Base-by-base conservation (phyloP, 1,140 invertebrate species). In the Maconellicoccus hirsutus region DNA sequence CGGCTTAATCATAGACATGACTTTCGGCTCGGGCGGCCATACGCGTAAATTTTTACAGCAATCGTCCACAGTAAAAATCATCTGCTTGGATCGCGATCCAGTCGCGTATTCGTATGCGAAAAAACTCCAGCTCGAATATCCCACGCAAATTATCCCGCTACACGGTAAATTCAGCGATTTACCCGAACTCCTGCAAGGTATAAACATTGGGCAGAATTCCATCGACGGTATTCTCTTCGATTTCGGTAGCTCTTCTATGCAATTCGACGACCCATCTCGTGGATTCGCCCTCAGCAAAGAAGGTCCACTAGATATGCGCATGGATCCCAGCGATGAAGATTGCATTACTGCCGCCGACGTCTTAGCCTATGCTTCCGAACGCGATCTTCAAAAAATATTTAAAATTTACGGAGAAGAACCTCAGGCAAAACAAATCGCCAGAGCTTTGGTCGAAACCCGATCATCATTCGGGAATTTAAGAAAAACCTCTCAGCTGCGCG, bases 241-340 rank as follows among this genome's bases (percentile, higher is more conserved):
- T 82, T 89, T 93, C 79, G 95, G 96, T n/a, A 92, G 90, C 78
- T 98, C 94, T 3, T 94, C 93, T 0, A 96, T 97, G 92, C 96
- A 98, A 80, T 88, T 96, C 78, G 89, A 96, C 77, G 82, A 83
- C 75, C 80, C 85, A 1, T 81, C 84, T 19, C 83, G 96, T 77
- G 96, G 96, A 4, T 98, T 98, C 81, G 86, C 90, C 14, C 75
- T 96, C 0, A 88, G 85, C 63, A 84, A 86, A 77, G 85, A 96
- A 83, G 93, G 92, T 0, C 90, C 89, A 8, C 82, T 98, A 66
- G 96, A 98, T 78, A 98, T 98, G 95, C 83, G 95, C 78, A 98
- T 98, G 95, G 91, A 96, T 82, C 86, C 87, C 1, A 80, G 83
- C 27, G 83, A 88, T 75, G 86, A 86, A 19, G 82, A 87, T 59